These are phyloP conservation scores for Raja brachyura DNA, from an alignment of 2,113 vertebrate genomes.

Conservation along the genomic window DNA sequence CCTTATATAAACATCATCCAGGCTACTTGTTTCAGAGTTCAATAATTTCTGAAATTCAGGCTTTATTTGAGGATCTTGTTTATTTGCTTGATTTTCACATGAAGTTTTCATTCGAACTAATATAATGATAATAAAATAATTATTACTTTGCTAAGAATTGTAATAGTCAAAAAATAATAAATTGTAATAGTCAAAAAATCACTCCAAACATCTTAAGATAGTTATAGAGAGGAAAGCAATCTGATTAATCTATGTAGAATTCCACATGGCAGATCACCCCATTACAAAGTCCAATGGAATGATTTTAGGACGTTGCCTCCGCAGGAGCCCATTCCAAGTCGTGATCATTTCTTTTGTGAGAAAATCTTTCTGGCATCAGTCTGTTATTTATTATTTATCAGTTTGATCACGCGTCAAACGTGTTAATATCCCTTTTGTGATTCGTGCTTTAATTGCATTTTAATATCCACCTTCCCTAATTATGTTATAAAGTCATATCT, in stretches of 20 bases:
- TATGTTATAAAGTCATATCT: background rate
- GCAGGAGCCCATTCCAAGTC: background rate
- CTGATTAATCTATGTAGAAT: background rate
- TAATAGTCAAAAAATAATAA: too few species aligned
- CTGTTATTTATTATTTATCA: background rate
- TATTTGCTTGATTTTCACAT: background rate
- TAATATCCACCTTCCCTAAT: background rate
- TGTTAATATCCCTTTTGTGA: background rate
- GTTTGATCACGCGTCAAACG: background rate
- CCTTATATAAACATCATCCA: slow-evolving; percentile 9
- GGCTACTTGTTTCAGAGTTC: background rate
- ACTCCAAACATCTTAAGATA: background rate
- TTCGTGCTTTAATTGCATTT: background rate
- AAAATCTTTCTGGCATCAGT: background rate
- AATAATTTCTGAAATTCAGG: slow-evolving; percentile 8
- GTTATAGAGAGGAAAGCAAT: background rate
- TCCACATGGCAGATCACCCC: background rate
- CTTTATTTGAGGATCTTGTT: background rate
- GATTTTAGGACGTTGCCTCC: background rate
- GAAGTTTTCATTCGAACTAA: background rate
- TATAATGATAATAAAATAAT: background rate
- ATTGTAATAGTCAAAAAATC: background rate
- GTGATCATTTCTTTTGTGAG: background rate
- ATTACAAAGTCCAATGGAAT: background rate
- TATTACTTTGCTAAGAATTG: background rate